Percentiles rank a stretch among this genome's conserved stretches.
Conservation (phyloP, 2,888 invertebrate genomes). For the Diabrotica balteata region DNA sequence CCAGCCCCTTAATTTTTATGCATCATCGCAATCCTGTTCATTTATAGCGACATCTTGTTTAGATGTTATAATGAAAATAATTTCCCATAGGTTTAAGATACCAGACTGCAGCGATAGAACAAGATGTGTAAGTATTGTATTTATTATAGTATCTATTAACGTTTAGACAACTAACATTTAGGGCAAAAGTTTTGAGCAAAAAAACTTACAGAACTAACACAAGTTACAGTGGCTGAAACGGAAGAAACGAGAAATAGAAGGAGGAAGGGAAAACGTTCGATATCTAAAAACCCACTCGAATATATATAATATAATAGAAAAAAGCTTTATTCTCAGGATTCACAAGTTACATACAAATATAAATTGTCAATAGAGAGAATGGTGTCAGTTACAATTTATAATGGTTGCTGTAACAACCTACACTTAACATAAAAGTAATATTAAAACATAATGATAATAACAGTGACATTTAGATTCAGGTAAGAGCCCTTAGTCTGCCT, state of each 20-base stretch:
- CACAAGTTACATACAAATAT: too few relatives aligned
- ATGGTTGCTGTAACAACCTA: too few relatives aligned
- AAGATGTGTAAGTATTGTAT: conserved; percentile 26
- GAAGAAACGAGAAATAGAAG: background rate
- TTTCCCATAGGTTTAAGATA: conserved; percentile 22
- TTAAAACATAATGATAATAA: too few relatives aligned
- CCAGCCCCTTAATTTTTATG: conserved; percentile 16
- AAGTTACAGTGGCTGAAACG: background rate
- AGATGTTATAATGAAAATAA: conserved; percentile 33
- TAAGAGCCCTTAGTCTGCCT: too few relatives aligned
- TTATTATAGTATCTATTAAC: background rate
- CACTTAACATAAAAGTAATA: too few relatives aligned
- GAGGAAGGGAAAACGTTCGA: background rate
- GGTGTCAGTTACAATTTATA: too few relatives aligned
- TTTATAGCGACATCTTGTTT: conserved; percentile 37
- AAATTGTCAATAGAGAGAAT: too few relatives aligned
- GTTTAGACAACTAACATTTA: background rate
- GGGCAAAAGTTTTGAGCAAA: background rate
- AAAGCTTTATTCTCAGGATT: too few relatives aligned
- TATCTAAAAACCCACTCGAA: too few relatives aligned
- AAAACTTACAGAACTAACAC: background rate
- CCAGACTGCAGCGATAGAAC: conserved; percentile 23
- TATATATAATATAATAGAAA: too few relatives aligned
- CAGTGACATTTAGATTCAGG: too few relatives aligned
- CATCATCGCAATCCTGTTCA: background rate